Conservation (phyloP, 2,113 vertebrate species). For the Turnix velox region DNA sequence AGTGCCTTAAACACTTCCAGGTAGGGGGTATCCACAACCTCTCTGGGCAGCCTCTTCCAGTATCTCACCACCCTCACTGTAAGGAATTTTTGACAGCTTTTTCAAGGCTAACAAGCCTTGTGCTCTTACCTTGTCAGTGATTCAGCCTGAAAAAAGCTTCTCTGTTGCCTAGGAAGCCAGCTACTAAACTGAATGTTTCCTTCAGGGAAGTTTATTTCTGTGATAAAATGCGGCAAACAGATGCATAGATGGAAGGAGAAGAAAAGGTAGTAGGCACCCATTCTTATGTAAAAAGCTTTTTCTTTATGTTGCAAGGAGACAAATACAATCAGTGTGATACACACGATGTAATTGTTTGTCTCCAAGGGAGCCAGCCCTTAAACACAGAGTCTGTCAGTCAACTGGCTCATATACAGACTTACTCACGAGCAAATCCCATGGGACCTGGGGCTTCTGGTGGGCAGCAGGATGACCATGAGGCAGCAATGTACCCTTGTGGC, state of each 20-base stretch:
- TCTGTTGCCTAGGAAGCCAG: background rate
- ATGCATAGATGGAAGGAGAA: background rate
- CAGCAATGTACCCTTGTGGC: too few relatives aligned
- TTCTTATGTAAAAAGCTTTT: background rate
- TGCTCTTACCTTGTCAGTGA: background rate
- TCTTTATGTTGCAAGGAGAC: background rate
- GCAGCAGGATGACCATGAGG: too few relatives aligned
- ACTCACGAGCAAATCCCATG: background rate
- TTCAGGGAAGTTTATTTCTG: background rate
- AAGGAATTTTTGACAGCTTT: too few relatives aligned
- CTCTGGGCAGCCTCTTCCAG: too few relatives aligned
- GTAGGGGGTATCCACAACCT: too few relatives aligned
- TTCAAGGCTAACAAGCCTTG: background rate
- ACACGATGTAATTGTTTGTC: background rate
- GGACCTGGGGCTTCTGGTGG: too few relatives aligned
- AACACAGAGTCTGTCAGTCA: background rate
- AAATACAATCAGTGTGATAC: background rate
- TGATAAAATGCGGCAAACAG: background rate
- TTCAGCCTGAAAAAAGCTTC: background rate
- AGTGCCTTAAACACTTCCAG: too few relatives aligned
- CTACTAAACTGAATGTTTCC: background rate
- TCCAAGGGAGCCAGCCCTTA: background rate
- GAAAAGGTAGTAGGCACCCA: background rate
- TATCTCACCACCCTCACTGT: too few relatives aligned
- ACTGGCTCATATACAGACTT: background rate